phyloP scores from a whole-genome alignment of 2,113 vertebrate genomes.

The Solea senegalensis region DNA sequence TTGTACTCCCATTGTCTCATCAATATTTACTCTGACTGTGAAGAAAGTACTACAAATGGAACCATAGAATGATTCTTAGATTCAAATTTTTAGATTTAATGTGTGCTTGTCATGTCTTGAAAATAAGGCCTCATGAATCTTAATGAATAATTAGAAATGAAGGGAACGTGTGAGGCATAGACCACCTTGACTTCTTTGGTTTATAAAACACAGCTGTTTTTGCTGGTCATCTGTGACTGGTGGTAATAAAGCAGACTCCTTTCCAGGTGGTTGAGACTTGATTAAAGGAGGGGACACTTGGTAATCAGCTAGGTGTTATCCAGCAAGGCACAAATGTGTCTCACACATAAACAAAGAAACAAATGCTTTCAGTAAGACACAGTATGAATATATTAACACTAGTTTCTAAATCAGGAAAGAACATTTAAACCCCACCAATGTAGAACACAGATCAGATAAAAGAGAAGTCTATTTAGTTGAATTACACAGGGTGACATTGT shows the following conservation, averaged over 20 bases:
- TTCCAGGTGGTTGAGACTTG: constrained; percentile 63
- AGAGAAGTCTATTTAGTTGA: constrained; percentile 4
- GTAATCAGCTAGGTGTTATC: constrained; percentile 35
- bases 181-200: background rate
- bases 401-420: background rate
- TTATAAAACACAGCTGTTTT: constrained; percentile 61
- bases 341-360: background rate
- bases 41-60: no score
- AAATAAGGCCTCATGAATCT: background rate
- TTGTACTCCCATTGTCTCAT: no score
- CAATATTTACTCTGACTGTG: no score
- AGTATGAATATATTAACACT: background rate
- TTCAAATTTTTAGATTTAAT: background rate
- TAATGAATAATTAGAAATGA: constrained; percentile 1
- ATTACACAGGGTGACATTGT: background rate
- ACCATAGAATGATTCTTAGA: no score
- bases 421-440: background rate
- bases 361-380: background rate
- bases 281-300: constrained; percentile 53
- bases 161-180: background rate
- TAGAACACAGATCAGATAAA: constrained; percentile 10
- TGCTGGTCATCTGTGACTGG: constrained; percentile 26
- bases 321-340: constrained; percentile 40
- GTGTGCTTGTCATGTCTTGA: background rate
- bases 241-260: constrained; percentile 41